These are phyloP conservation scores for Ptilodon capucinus DNA, from an alignment of 2,888 invertebrate species.

Conservation along the genomic window DNA sequence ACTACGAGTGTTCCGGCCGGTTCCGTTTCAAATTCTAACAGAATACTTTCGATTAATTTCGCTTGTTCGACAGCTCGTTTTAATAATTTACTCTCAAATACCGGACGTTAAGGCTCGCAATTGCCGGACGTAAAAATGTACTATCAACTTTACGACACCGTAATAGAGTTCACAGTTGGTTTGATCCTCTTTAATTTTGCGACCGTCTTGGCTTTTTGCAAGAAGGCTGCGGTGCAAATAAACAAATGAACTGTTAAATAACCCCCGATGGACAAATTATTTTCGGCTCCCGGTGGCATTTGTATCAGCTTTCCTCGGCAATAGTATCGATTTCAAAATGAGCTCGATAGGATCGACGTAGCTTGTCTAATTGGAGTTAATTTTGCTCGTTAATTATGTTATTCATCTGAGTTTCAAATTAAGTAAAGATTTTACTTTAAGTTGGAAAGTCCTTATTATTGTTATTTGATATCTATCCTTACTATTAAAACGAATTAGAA, in stretches of 20 bases:
- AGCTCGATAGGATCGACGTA: constrained; percentile 35
- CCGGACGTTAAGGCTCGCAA: constrained; percentile 39
- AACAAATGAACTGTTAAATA: constrained; percentile 59
- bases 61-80: constrained; percentile 65
- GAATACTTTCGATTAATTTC: constrained; percentile 71
- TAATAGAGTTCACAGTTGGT: constrained; percentile 37
- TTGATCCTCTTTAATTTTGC: constrained; percentile 27
- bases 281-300: constrained; percentile 46
- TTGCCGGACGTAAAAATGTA: constrained; percentile 30
- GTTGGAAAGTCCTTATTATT: background rate
- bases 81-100: constrained; percentile 62
- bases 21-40: constrained; percentile 57
- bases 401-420: constrained; percentile 12
- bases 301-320: constrained; percentile 39
- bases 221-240: constrained; percentile 52
- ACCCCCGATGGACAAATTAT: constrained; percentile 61
- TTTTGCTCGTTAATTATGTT: constrained; percentile 39
- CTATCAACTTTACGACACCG: constrained; percentile 35
- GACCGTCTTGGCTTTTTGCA: constrained; percentile 39
- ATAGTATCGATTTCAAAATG: constrained; percentile 37
- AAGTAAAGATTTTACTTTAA: background rate
- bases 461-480: background rate
- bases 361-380: constrained; percentile 45
- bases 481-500: background rate
- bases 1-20: constrained; percentile 35